phyloP scores from a whole-genome alignment of 2,888 invertebrate species.

The Emmelina monodactyla region DNA sequence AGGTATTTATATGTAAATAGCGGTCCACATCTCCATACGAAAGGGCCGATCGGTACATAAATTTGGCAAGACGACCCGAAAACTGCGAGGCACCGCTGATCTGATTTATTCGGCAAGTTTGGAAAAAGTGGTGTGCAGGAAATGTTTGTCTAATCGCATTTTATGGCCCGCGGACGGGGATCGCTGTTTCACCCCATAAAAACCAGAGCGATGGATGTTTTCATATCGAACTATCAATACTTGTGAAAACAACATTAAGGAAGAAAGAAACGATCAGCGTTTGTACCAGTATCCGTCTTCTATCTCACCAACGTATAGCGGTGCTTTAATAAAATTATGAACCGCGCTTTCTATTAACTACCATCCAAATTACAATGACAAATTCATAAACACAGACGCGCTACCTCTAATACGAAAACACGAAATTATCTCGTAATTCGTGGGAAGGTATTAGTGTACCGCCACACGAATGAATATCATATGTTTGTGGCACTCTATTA shows the following conservation, averaged over 20 bases:
- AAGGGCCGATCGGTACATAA: slow-evolving; percentile 67
- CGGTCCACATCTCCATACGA: slow-evolving; percentile 65
- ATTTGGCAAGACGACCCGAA: slow-evolving; percentile 64
- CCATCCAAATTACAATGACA: slow-evolving; percentile 7
- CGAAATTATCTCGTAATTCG: slow-evolving; percentile 5
- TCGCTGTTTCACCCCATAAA: neutral
- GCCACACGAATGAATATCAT: slow-evolving; percentile 40
- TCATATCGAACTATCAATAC: too few species aligned
- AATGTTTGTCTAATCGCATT: slow-evolving; percentile 66
- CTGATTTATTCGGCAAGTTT: slow-evolving; percentile 64
- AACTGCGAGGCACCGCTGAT: slow-evolving; percentile 62
- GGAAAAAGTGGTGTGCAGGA: slow-evolving; percentile 62
- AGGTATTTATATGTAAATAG: slow-evolving; percentile 67
- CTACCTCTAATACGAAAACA: neutral
- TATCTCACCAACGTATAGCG: too few species aligned
- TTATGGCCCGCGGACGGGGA: slow-evolving; percentile 35
- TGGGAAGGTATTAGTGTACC: slow-evolving; percentile 8
- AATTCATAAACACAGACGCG: slow-evolving; percentile 3
- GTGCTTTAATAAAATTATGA: neutral
- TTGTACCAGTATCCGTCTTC: too few species aligned
- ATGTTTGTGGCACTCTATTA: slow-evolving; percentile 51
- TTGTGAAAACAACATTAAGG: slow-evolving; percentile 23
- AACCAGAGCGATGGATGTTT: too few species aligned
- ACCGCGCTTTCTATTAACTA: neutral
- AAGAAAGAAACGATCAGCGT: too few species aligned